Base-by-base conservation (phyloP, 1,140 invertebrate genomes). In the Drosophila hydei region DNA sequence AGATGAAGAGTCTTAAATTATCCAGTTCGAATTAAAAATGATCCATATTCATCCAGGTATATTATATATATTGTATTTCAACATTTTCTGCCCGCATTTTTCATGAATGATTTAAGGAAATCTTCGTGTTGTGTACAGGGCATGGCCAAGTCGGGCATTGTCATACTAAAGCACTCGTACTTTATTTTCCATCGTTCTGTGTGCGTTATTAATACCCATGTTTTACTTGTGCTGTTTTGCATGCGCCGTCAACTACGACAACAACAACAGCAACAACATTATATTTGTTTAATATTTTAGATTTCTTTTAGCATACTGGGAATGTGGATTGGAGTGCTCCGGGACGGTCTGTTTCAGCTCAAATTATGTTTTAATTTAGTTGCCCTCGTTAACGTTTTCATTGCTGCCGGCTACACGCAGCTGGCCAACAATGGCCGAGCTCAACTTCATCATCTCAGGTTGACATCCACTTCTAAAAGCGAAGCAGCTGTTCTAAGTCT, bases 301-400 rank as follows among this genome's bases (percentile, higher is more conserved):
- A 68, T 71, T 77, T 71, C 30, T 47, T 51, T 72, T 48, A 51
- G 40, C 43, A 18, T 38, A 58, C 60, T 50, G 54, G 60, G 65
- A 48, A 14, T 33, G 43, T 33, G 7, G 45, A 64, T 48, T 55
- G 58, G 55, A 45, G 12, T 48, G 36, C 43, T 47, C 51, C n/a
- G n/a, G 42, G 18, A 33, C 7, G 27, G 40, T 18, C 14, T 27
- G 60, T 55, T 64, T 52, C 63, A 19, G 45, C 51, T 36, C n/a
- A 67, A 84, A 85, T 84, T 73, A 72, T 77, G 47, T 84, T 79
- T 85, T 85, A 79, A 84, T 79, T 85, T 67, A 79, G 80, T 79
- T 74, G 27, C 33, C 48, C 19, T 59, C 68, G 51, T 80, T 56
- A 70, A 71, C 55, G 48, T 77, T 71, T 78, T 67, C 61, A 68